Percentiles rank a stretch among this genome's conserved stretches.
These are phyloP conservation scores for Prorops nasuta DNA, from an alignment of 1,140 invertebrate genomes.

Conservation along the genomic window DNA sequence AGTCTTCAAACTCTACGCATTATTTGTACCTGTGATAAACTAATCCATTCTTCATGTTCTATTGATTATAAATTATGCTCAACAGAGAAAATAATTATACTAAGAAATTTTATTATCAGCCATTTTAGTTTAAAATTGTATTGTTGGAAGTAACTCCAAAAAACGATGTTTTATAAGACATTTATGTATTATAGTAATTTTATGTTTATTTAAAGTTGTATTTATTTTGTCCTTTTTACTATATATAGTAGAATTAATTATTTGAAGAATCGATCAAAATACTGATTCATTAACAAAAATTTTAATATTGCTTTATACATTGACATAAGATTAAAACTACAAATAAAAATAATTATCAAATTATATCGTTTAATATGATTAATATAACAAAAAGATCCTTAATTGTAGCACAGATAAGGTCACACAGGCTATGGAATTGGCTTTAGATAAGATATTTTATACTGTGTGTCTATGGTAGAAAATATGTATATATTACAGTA, in stretches of 20 bases:
- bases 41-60: conserved; percentile 22
- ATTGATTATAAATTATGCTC: conserved; percentile 8
- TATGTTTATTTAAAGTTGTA: conserved; percentile 52
- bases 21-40: conserved; percentile 43
- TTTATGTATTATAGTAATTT: conserved; percentile 55
- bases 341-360: conserved; percentile 51
- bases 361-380: conserved; percentile 13
- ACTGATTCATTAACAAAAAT: conserved; percentile 50
- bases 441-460: no score
- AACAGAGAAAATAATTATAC: conserved; percentile 19
- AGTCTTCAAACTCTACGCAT: conserved; percentile 21
- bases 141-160: conserved; percentile 26
- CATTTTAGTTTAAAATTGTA: conserved; percentile 21
- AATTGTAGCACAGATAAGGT: no score
- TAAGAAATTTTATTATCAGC: conserved; percentile 19
- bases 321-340: conserved; percentile 53
- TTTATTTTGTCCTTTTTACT: conserved; percentile 52
- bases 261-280: conserved; percentile 49
- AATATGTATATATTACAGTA: not conserved
- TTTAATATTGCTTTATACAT: conserved; percentile 58
- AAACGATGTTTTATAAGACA: conserved; percentile 52
- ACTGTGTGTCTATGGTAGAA: no score
- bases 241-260: conserved; percentile 41
- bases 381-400: not conserved
- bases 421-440: conserved; percentile 1